Conservation (phyloP, 2,797 vertebrate genomes). For the Molossus alvarezi region DNA sequence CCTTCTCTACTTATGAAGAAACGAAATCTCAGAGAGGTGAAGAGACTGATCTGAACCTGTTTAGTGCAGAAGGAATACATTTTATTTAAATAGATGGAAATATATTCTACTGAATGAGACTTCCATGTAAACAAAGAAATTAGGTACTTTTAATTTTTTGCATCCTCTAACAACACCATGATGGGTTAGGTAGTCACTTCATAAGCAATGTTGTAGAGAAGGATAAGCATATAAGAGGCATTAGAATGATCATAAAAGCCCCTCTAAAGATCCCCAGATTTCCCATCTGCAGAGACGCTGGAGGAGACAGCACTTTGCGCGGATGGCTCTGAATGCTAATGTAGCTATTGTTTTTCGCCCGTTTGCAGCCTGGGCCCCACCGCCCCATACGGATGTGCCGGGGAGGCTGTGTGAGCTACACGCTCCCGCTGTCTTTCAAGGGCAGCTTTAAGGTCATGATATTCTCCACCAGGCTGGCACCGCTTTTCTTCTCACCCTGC, state of each 20-base stretch:
- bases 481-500: constrained; percentile 70
- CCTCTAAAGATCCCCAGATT: constrained; percentile 65
- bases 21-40: constrained; percentile 47
- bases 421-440: constrained; percentile 63
- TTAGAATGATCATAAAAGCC: constrained; percentile 75
- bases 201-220: constrained; percentile 50
- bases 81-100: constrained; percentile 73
- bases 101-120: constrained; percentile 52
- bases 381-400: fast-evolving
- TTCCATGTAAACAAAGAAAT: constrained; percentile 70
- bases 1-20: background rate
- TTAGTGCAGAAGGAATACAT: constrained; percentile 37
- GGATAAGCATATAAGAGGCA: constrained; percentile 46
- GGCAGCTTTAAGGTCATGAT: constrained; percentile 52
- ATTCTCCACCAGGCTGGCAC: constrained; percentile 61
- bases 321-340: constrained; percentile 76
- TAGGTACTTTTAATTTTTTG: constrained; percentile 66
- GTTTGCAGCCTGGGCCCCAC: background rate
- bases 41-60: background rate
- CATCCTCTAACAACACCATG: constrained; percentile 56
- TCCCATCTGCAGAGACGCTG: constrained; percentile 44
- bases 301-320: background rate
- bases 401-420: background rate
- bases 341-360: constrained; percentile 34
- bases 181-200: constrained; percentile 65